Evolutionary conservation across 2,797 vertebrate species (phyloP), one percentile per base, ranked within the genome.

Genomic region (Numenius phaeopus): DNA sequence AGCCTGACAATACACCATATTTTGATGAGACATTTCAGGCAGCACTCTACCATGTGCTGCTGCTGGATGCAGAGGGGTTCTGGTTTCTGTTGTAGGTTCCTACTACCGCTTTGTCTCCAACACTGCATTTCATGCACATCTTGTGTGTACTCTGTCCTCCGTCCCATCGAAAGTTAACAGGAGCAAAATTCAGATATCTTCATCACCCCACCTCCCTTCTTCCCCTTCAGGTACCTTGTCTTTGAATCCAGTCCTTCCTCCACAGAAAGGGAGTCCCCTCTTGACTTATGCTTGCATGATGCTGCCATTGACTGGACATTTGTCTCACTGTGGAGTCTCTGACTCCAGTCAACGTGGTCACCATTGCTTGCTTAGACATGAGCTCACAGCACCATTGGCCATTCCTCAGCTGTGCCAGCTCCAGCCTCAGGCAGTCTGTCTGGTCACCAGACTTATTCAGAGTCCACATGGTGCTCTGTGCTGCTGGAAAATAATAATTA

Each of bases 21-120:
- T 88, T 66, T 49, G 29, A 44, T 2, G 1, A 79, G 26, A 30
- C 0, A 0, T 37, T 50, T 47, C 1, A 1, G 44, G 22, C 14
- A 64, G 22, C n/a, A n/a, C 17, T 57, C 34, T 69, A 58, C 30
- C 14, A 30, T 0, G 0, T 54, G 27, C 40, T 70, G 39, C 30
- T 70, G 61, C 30, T 75, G 27, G 49, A 52, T 69, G 42, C 42
- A 42, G 42, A 46, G 37, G 14, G 19, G 44, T 46, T 94, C 72
- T 79, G 64, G 19, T 23, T 80, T 24, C 27, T 49, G 5, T 40
- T 50, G 14, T 20, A 65, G 17, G 24, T 80, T 75, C 84, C 79
- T 75, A 10, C n/a, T n/a, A 23, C 34, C 3, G 1, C 39, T 83
- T 90, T 57, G 20, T n/a, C 37, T 73, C 26, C 6, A 1, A 34